Evolutionary conservation across 2,888 invertebrate species (phyloP).

Genomic region (Habrosyne pyritoides): DNA sequence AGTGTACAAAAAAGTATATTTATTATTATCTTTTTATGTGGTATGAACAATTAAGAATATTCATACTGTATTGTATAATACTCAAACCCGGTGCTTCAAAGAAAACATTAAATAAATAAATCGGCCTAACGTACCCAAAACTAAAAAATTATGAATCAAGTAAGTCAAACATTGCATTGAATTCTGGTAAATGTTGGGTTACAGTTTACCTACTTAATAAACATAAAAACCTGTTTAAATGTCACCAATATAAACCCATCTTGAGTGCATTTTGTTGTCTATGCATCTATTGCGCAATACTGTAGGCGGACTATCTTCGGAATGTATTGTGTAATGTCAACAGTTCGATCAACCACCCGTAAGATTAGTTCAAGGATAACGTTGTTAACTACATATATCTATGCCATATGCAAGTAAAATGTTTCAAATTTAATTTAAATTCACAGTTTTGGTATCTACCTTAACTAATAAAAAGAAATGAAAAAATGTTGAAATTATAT

Average conservation of each 20-base stretch:
- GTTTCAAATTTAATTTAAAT: not conserved
- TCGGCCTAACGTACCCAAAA: too few species aligned
- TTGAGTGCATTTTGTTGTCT: not conserved
- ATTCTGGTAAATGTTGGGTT: not conserved
- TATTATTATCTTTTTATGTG: too few species aligned
- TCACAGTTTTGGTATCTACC: not conserved
- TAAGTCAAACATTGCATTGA: not conserved
- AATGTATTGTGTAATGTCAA: slow-evolving; percentile 10
- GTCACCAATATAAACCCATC: not conserved
- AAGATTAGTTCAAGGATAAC: not conserved
- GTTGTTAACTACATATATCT: not conserved
- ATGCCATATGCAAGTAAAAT: not conserved
- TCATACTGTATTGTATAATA: too few species aligned
- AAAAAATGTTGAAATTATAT: too few species aligned
- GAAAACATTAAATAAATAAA: too few species aligned
- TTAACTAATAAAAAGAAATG: not conserved
- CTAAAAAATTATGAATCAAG: too few species aligned
- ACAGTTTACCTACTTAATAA: not conserved
- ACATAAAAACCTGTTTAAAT: not conserved
- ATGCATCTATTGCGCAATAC: slow-evolving; percentile 10
- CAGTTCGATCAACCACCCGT: not conserved
- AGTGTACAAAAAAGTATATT: too few species aligned
- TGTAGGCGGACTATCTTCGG: slow-evolving; percentile 7
- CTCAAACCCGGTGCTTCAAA: too few species aligned
- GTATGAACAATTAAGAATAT: too few species aligned